phyloP scores from a whole-genome alignment of 2,113 vertebrate species.

The Apaloderma vittatum region DNA sequence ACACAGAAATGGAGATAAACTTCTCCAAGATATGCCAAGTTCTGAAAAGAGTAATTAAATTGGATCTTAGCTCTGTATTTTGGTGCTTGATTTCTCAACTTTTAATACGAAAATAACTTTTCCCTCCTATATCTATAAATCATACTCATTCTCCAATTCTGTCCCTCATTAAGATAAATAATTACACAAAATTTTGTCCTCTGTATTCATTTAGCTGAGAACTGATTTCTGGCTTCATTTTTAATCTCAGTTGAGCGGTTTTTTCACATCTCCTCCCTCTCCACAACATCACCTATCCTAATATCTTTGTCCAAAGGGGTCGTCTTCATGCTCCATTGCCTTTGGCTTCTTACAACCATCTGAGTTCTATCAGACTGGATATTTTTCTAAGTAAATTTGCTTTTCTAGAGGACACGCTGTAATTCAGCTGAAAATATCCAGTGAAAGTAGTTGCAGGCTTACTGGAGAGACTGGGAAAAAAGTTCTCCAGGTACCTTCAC shows the following conservation, averaged over 20 bases:
- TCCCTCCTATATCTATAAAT: neutral
- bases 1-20: neutral
- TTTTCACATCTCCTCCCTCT: neutral
- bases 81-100: neutral
- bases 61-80: neutral
- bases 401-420: neutral
- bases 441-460: neutral
- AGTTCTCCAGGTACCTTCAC: neutral
- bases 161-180: neutral
- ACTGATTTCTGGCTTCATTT: neutral
- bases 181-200: neutral
- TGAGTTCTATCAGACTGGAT: neutral
- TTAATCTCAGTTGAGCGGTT: neutral
- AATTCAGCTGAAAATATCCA: neutral
- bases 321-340: accelerated
- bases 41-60: neutral
- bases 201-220: neutral
- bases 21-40: neutral
- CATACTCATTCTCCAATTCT: neutral
- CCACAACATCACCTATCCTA: neutral
- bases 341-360: neutral
- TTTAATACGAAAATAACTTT: neutral
- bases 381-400: neutral
- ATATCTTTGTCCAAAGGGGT: neutral
- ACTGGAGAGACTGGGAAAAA: neutral